Base-by-base conservation (phyloP, 2,888 invertebrate genomes). In the Pinctada fucata region DNA sequence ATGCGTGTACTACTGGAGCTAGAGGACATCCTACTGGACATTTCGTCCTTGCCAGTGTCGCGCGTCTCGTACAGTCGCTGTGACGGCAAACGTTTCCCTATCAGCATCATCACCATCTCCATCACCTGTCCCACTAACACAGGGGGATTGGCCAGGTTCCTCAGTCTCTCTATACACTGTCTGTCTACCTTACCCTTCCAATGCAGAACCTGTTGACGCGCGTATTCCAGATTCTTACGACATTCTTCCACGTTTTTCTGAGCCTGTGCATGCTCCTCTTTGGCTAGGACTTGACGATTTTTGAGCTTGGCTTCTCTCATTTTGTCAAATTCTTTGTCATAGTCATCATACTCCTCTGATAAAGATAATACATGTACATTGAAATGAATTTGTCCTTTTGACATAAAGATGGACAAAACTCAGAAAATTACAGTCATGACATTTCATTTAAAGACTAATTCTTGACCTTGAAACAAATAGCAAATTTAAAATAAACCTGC, bases 21-120 rank as follows among this genome's bases (percentile, higher is more conserved):
- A 47, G 91, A 89, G 0, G 92, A 91, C 88, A 91, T 89, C 49
- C 90, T 82, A 48, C 90, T 90, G 10, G 91, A 91, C 83, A 86
- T 85, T 58, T 90, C 89, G n/a, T 91, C 91, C 67, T 89, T 87
- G 49, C 82, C 82, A 16, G 83, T 75, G 49, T 86, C 86, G 13
- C 81, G 75, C 3, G 81, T 83, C 49, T 87, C 88, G 63, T 72
- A 71, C 67, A 88, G 82, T 45, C 89, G 79, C 82, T 87, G 88
- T 4, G 88, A 83, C 31, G 91, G 91, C 58, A 90, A 83, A 10
- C 90, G 87, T 78, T 92, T 92, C 13, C 92, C 92, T 75, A 92
- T 91, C 74, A 92, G 86, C 65, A 89, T 90, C 90, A 92, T 90
- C 47, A 92, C 90, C 92, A 93, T 92, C 85, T 93, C 92, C 89